Base-by-base conservation (phyloP, 2,797 vertebrate species). In the Melanotaenia trifasciata region DNA sequence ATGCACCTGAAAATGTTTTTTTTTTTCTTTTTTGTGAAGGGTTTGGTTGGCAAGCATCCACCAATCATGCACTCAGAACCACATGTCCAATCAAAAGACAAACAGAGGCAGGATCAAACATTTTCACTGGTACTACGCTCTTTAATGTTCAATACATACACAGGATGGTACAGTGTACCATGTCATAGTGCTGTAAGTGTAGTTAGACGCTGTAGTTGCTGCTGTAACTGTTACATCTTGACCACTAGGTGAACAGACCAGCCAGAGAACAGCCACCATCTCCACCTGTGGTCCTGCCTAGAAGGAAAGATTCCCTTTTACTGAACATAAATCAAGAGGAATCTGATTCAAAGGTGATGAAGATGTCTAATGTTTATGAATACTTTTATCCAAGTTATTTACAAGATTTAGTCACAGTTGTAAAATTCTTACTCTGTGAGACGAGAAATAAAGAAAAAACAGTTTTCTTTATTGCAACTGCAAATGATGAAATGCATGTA, bases 101-200 rank as follows among this genome's bases (percentile, higher is more conserved):
- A 58, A 22, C 70, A 58, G 1, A 20, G 0, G 0, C 11, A 36
- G 4, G 53, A 43, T 40, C 68, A 0, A 61, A 56, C 0, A 38
- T 28, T 26, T 4, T 30, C 54, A 54, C n/a, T 45, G 70, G 53
- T 72, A 64, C 16, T 20, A 11, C 8, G 51, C 45, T n/a, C 8
- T 50, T 50, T 9, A 53, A 53, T 24, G 22, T 43, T 43, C 13
- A 14, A 1, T 14, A 14, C 14, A 16, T 43, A 43, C 16, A 18
- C 40, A 43, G 40, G 40, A 43, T 18, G 16, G 40, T 16, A 3
- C 18, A 45, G 43, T 53, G 0, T 24, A 4, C 1, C 45, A 50
- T 18, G 16, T 20, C 18, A 47, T 7, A 16, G 18, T 30, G 26
- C 5, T 5, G 28, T 16, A 28, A 22, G 53, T 28, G 26, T 26